phyloP scores from a whole-genome alignment of 2,113 vertebrate genomes.

The Callorhinus ursinus region DNA sequence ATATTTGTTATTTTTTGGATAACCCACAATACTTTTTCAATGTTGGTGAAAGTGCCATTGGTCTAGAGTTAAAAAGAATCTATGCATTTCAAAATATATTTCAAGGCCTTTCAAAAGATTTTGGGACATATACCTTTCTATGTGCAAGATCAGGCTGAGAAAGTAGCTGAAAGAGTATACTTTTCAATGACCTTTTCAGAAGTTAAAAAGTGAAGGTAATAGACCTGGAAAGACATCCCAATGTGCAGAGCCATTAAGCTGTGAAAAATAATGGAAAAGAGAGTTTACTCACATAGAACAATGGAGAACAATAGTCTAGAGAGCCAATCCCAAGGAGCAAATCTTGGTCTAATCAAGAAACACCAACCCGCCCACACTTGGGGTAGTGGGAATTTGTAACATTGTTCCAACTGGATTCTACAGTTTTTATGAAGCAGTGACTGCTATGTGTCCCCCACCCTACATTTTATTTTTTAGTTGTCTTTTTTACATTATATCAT shows the following conservation, averaged over 20 bases:
- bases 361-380: background rate
- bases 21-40: background rate
- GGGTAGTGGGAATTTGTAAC: background rate
- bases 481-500: no score
- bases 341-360: background rate
- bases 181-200: background rate
- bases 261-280: background rate
- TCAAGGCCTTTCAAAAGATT: background rate
- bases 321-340: background rate
- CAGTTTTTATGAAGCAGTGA: background rate
- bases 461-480: background rate
- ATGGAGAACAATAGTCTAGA: background rate
- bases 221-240: background rate
- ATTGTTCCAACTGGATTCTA: background rate
- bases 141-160: background rate
- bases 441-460: background rate
- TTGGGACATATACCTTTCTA: background rate
- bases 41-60: background rate
- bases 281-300: background rate
- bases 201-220: background rate
- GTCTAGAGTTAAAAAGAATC: background rate
- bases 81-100: background rate
- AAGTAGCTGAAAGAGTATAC: background rate
- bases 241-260: background rate
- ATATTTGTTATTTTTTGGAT: background rate